These are phyloP conservation scores for Pristionchus arcanus DNA, from an alignment of 2,888 invertebrate genomes.

Conservation along the genomic window DNA sequence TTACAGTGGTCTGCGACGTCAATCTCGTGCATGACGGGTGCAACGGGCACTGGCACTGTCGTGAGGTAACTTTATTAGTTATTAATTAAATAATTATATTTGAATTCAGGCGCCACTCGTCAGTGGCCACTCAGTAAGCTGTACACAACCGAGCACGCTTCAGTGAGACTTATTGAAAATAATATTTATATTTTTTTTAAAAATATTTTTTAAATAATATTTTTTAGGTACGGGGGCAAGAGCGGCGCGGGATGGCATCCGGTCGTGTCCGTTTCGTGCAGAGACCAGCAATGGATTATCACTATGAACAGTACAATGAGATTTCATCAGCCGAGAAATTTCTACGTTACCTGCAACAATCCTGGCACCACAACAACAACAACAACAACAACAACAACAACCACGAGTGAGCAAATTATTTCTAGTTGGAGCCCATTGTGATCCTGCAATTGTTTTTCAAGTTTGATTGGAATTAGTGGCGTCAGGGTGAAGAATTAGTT, in stretches of 20 bases:
- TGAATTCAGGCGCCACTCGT: background rate
- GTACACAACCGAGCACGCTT: background rate
- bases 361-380: background rate
- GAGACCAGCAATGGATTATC: background rate
- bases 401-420: background rate
- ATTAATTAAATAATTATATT: background rate
- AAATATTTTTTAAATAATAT: background rate
- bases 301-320: background rate
- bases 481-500: no score
- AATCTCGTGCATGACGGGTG: background rate
- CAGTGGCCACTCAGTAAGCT: background rate
- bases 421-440: no score
- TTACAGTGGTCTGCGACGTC: conserved; percentile 18
- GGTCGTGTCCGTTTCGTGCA: background rate
- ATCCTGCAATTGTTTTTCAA: no score
- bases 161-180: background rate
- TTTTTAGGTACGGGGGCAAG: no score
- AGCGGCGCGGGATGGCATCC: background rate
- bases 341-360: background rate
- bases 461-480: no score
- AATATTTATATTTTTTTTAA: background rate
- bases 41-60: background rate
- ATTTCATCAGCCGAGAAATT: no score
- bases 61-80: background rate
- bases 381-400: background rate